Percentiles rank a stretch among this genome's conserved stretches.
Evolutionary conservation across 2,797 vertebrate genomes (phyloP).

Genomic region (Botia kubotai): DNA sequence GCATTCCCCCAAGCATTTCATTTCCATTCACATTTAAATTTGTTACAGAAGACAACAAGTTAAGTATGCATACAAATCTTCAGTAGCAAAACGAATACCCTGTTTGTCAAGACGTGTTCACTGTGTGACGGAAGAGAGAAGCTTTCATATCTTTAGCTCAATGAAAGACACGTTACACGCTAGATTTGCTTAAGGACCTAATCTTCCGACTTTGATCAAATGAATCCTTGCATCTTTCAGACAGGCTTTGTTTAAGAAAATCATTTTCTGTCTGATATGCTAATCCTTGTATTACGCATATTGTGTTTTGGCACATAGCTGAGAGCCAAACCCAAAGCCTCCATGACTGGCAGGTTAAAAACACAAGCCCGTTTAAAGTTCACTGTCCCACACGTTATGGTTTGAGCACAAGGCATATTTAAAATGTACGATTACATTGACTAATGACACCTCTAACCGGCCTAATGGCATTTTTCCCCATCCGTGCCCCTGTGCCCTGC

Average conservation of each 20-base stretch:
- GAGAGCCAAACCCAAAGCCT: constrained; percentile 36
- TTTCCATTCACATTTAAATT: no score
- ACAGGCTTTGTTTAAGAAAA: constrained; percentile 4
- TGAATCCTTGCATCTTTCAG: constrained; percentile 11
- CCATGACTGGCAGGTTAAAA: constrained; percentile 27
- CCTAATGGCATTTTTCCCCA: constrained; percentile 65
- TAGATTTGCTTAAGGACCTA: not conserved
- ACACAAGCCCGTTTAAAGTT: constrained; percentile 26
- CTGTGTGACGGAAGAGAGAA: not conserved
- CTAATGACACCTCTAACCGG: constrained; percentile 63
- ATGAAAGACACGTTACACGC: not conserved
- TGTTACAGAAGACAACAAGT: no score
- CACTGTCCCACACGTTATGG: not conserved
- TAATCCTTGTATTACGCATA: not conserved
- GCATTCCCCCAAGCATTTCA: no score
- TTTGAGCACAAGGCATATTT: constrained; percentile 18
- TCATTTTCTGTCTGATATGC: not conserved
- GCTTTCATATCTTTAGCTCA: not conserved
- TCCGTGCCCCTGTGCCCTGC: constrained; percentile 54
- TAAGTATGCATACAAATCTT: constrained; percentile 1
- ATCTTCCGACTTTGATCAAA: not conserved
- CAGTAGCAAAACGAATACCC: not conserved
- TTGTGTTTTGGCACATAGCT: constrained; percentile 22
- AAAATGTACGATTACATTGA: constrained; percentile 17
- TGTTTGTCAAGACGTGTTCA: not conserved